Evolutionary conservation across 2,113 vertebrate species (phyloP).

Genomic region (Chrysochloris asiatica): DNA sequence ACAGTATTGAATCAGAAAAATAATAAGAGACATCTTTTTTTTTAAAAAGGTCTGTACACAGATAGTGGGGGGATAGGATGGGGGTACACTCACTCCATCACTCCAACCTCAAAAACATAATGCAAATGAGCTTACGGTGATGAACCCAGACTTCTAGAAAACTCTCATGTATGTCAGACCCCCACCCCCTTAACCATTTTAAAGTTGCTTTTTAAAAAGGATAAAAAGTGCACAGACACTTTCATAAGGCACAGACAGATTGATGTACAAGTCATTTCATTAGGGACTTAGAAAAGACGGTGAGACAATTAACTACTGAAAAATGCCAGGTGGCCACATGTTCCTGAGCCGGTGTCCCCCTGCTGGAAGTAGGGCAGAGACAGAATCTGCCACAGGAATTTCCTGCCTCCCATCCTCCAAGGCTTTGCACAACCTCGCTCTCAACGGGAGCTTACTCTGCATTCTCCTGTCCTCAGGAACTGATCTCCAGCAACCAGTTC

Average conservation of each 20-base stretch:
- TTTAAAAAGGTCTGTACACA: conserved; percentile 72
- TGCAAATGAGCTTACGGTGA: conserved; percentile 75
- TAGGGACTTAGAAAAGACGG: conserved; percentile 73
- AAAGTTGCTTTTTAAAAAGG: conserved; percentile 85
- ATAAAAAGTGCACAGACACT: conserved; percentile 89
- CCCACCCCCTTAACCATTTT: conserved; percentile 45
- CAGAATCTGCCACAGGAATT: neutral
- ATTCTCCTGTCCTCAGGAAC: neutral
- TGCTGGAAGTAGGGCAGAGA: neutral
- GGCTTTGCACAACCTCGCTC: neutral
- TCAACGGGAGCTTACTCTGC: neutral
- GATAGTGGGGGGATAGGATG: conserved; percentile 54
- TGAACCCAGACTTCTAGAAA: conserved; percentile 77
- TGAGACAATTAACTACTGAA: conserved; percentile 75
- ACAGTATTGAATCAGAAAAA: conserved; percentile 84
- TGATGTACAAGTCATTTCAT: conserved; percentile 81
- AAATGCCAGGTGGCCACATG: conserved; percentile 74
- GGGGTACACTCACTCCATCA: conserved; percentile 73
- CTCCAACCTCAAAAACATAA: conserved; percentile 63
- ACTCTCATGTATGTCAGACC: conserved; percentile 70
- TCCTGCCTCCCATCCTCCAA: neutral
- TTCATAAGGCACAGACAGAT: conserved; percentile 91
- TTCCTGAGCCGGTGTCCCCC: conserved; percentile 61
- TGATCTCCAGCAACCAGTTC: neutral
- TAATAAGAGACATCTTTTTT: conserved; percentile 54